phyloP scores from a whole-genome alignment of 2,888 invertebrate species.

The Himalopsyche anomala region DNA sequence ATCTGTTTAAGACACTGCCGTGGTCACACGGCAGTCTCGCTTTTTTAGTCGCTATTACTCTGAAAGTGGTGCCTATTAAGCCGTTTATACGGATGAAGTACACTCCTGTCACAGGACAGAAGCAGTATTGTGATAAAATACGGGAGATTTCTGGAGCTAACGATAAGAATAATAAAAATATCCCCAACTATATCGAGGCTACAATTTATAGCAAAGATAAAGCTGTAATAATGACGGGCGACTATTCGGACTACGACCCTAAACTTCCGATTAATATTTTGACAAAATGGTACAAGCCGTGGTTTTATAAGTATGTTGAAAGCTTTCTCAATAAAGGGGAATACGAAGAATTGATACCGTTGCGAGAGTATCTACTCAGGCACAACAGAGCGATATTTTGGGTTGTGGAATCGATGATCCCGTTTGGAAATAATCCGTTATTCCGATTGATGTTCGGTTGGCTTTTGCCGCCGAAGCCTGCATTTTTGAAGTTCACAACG shows the following conservation, averaged over 20 bases:
- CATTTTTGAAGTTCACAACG: constrained; percentile 84
- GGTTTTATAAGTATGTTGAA: constrained; percentile 84
- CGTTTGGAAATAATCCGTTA: constrained; percentile 81
- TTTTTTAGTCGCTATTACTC: constrained; percentile 80
- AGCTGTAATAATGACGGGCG: constrained; percentile 82
- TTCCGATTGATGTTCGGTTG: constrained; percentile 81
- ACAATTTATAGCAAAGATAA: constrained; percentile 80
- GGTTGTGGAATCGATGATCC: constrained; percentile 84
- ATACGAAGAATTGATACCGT: constrained; percentile 79
- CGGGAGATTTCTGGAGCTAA: constrained; percentile 79
- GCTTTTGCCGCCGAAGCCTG: constrained; percentile 83
- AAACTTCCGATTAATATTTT: constrained; percentile 76
- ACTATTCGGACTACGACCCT: constrained; percentile 79
- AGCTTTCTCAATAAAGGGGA: constrained; percentile 76
- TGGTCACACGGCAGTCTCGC: constrained; percentile 83
- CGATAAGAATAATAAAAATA: constrained; percentile 71
- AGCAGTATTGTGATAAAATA: constrained; percentile 80
- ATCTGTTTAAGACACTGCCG: constrained; percentile 79
- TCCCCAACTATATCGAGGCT: constrained; percentile 81
- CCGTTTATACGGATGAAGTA: constrained; percentile 82
- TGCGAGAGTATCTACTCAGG: constrained; percentile 80
- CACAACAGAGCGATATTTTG: constrained; percentile 84
- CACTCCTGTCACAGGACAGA: constrained; percentile 79
- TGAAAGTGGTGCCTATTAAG: constrained; percentile 80
- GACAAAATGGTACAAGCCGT: constrained; percentile 82